These are phyloP conservation scores for Vanessa cardui DNA, from an alignment of 2,888 invertebrate genomes.

Conservation along the genomic window DNA sequence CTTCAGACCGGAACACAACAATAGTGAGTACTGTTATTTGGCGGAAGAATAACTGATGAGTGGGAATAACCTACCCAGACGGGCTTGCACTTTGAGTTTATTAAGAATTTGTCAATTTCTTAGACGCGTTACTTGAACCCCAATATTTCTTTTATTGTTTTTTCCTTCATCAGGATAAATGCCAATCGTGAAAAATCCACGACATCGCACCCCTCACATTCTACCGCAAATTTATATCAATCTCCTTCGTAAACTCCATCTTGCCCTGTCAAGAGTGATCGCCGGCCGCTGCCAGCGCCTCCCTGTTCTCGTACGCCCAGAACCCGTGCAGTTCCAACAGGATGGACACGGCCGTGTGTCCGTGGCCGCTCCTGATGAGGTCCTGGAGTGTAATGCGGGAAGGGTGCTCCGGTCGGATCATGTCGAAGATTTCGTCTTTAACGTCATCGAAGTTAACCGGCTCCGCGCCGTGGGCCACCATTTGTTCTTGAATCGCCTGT, in stretches of 20 bases:
- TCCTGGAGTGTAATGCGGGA: constrained; percentile 93
- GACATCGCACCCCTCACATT: too few species aligned
- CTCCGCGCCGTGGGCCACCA: constrained; percentile 93
- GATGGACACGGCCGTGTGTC: constrained; percentile 96
- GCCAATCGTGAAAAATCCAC: too few species aligned
- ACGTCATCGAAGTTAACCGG: constrained; percentile 96
- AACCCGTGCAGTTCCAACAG: constrained; percentile 97
- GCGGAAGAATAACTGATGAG: too few species aligned
- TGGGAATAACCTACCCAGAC: too few species aligned
- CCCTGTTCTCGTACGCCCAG: constrained; percentile 98
- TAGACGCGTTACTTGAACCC: too few species aligned
- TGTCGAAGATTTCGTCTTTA: constrained; percentile 98
- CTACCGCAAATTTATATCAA: constrained; percentile 34
- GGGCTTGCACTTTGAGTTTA: too few species aligned
- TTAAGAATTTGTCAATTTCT: too few species aligned
- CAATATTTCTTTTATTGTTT: too few species aligned
- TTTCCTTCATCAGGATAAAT: too few species aligned
- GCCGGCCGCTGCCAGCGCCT: constrained; percentile 88
- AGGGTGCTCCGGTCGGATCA: constrained; percentile 95
- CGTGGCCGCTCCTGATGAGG: constrained; percentile 93
- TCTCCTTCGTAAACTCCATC: constrained; percentile 46
- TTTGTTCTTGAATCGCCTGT: constrained; percentile 95
- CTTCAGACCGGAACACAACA: too few species aligned
- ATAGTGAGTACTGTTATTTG: too few species aligned
- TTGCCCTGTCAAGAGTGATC: constrained; percentile 74